Conservation (phyloP, 2,797 vertebrate genomes). For the Pseudocheirus occidentalis region DNA sequence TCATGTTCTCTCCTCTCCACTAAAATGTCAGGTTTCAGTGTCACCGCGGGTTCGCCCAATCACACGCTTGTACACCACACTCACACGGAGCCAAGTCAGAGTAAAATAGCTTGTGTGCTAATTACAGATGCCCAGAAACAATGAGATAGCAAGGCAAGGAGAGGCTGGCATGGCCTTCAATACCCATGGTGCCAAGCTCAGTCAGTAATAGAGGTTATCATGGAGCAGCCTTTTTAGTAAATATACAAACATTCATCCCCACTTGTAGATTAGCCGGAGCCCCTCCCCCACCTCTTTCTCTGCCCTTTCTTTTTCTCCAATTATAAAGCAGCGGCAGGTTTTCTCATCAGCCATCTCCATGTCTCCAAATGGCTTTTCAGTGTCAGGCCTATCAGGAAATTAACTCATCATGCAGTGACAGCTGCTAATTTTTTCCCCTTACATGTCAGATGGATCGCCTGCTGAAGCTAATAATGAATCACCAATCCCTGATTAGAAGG, state of each 20-base stretch:
- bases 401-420: constrained; percentile 97
- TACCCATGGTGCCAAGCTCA: accelerated
- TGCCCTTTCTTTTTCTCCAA: constrained; percentile 91
- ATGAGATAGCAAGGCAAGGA: constrained; percentile 68
- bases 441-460: constrained; percentile 94
- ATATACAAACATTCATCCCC: constrained; percentile 76
- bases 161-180: constrained; percentile 50
- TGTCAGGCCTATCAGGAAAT: constrained; percentile 98
- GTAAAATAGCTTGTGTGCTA: constrained; percentile 72
- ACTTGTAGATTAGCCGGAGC: constrained; percentile 70
- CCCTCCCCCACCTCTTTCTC: constrained; percentile 74
- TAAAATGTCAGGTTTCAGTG: constrained; percentile 78
- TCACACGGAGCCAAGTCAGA: constrained; percentile 51
- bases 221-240: constrained; percentile 53
- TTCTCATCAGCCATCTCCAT: constrained; percentile 91
- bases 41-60: constrained; percentile 77
- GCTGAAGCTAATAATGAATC: constrained; percentile 96
- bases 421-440: constrained; percentile 98
- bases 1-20: constrained; percentile 70
- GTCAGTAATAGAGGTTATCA: constrained; percentile 45
- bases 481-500: constrained; percentile 94
- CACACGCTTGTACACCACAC: constrained; percentile 56
- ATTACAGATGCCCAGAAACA: constrained; percentile 78
- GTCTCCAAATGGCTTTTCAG: constrained; percentile 92
- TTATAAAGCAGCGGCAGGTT: constrained; percentile 92